Evolutionary conservation across 2,797 vertebrate species (phyloP).

Genomic region (Anomalospiza imberbis): DNA sequence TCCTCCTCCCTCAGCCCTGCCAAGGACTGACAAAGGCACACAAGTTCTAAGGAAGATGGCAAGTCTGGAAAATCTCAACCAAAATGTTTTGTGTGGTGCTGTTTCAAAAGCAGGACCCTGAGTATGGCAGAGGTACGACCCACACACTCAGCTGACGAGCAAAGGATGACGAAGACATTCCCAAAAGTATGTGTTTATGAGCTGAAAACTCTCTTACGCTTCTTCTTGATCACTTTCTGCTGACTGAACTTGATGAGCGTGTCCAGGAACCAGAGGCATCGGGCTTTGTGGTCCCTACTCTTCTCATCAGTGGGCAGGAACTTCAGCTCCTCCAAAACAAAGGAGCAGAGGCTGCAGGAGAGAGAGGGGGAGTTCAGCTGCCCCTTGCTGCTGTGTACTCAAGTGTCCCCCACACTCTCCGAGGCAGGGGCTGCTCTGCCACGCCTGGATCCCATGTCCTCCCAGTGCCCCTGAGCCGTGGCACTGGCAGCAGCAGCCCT

Average conservation of each 20-base stretch:
- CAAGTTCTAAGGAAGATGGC: neutral
- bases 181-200: neutral
- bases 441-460: rapidly evolving
- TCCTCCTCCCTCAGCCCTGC: neutral
- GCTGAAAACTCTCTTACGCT: constrained; percentile 78
- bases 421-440: neutral
- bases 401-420: rapidly evolving
- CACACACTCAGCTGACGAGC: neutral
- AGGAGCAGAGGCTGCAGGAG: constrained; percentile 67
- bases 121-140: neutral
- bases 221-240: constrained; percentile 76
- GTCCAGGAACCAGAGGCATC: constrained; percentile 87
- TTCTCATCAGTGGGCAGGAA: constrained; percentile 70
- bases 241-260: constrained; percentile 80
- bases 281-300: constrained; percentile 73
- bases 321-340: constrained; percentile 81
- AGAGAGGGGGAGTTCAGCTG: neutral
- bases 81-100: neutral
- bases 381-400: neutral
- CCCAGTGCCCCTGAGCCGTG: rapidly evolving
- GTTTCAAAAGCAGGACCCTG: neutral
- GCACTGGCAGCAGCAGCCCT: neutral
- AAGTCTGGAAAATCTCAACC: neutral
- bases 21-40: neutral
- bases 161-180: neutral